Base-by-base conservation (phyloP, 2,113 vertebrate genomes). In the Coptodon rendalli region DNA sequence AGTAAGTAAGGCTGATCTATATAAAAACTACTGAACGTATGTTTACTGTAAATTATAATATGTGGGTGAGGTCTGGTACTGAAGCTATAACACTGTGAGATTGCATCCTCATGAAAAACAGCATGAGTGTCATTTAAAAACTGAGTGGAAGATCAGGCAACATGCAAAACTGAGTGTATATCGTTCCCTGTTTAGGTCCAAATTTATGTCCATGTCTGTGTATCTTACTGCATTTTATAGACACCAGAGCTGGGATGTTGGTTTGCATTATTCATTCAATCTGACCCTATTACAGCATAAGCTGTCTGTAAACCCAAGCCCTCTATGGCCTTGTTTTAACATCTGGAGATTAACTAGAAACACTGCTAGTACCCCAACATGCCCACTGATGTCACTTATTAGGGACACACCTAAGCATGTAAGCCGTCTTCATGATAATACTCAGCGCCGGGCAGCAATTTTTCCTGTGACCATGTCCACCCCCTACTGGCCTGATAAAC, bases 311-410 rank as follows among this genome's bases (percentile, higher is more conserved):
- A 90, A 92, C 24, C 84, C 79, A 92, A 90, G 56, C 78, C 56
- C 82, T 50, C 54, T 87, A 82, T 90, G 92, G 81, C 91, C 91
- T 92, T 90, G 54, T 93, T 93, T 84, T 45, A 94, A 89, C 89
- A 94, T 92, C 87, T 91, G 92, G 68, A 83, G 86, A 87, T 94
- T 93, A 91, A 63, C n/a, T n/a, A 80, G 86, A 79, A 92, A 81
- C 81, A 86, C 89, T 89, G 80, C 86, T 86, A 68, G 85, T 14
- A 78, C 83, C 59, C 24, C 29, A 83, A 81, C 17, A 61, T 80
- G 79, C 22, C 84, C 50, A 86, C 45, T 50, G 79, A 92, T 79
- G 38, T 73, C 50, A 82, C n/a, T 86, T 73, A 90, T 84, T 56
- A 79, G 29, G 59, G 66, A 81, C 53, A 80, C 57, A n/a, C 61